A percentile compares a stretch with the other conserved stretches of the same genome.
These are phyloP conservation scores for Acomys russatus DNA, from an alignment of 2,797 vertebrate species.

Conservation along the genomic window DNA sequence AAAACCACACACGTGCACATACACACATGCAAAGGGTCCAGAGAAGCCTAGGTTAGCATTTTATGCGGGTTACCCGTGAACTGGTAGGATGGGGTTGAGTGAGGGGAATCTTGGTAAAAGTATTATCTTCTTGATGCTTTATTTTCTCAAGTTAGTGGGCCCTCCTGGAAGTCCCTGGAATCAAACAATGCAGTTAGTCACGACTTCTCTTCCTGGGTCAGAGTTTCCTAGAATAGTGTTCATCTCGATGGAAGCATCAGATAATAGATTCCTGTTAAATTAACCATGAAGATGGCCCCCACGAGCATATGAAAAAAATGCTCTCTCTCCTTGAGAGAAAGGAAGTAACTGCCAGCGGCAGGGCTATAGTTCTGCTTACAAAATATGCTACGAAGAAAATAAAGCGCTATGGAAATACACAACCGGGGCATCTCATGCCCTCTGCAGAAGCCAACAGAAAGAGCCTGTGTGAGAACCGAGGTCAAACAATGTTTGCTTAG, in stretches of 20 bases:
- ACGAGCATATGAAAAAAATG: conserved; percentile 38
- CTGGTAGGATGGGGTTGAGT: background rate
- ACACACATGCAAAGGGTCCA: background rate
- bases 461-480: conserved; percentile 26
- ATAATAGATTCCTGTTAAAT: background rate
- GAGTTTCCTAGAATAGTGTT: conserved; percentile 42
- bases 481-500: conserved; percentile 9
- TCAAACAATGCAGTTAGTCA: conserved; percentile 52
- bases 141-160: conserved; percentile 20
- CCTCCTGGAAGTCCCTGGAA: conserved; percentile 42
- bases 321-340: conserved; percentile 3
- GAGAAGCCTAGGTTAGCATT: background rate
- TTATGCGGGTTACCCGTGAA: background rate
- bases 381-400: conserved; percentile 48
- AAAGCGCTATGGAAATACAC: background rate
- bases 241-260: background rate
- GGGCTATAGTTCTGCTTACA: conserved; percentile 15
- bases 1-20: background rate
- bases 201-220: conserved; percentile 13
- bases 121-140: conserved; percentile 18
- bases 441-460: conserved; percentile 24
- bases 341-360: conserved; percentile 29
- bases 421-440: background rate
- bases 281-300: background rate
- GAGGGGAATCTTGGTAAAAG: background rate